Evolutionary conservation across 2,797 vertebrate genomes (phyloP).

Genomic region (Parambassis ranga): DNA sequence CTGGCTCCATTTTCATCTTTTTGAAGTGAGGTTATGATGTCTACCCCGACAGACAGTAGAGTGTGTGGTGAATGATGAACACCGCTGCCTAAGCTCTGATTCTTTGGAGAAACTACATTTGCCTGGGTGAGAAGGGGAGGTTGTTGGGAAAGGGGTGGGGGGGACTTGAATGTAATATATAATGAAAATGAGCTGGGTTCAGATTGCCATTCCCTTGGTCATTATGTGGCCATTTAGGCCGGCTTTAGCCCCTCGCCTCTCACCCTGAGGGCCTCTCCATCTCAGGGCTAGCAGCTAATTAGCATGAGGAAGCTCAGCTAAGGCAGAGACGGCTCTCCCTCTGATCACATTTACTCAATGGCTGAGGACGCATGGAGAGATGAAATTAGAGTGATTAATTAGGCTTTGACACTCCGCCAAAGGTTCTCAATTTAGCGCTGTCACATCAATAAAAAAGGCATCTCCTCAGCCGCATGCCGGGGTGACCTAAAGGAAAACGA

Average conservation of each 20-base stretch:
- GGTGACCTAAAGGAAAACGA: conserved; percentile 76
- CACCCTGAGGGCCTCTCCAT: conserved; percentile 77
- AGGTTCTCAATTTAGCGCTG: conserved; percentile 83
- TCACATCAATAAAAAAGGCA: conserved; percentile 84
- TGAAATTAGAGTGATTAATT: conserved; percentile 84
- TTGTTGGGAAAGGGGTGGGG: background rate
- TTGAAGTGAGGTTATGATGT: background rate
- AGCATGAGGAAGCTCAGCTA: conserved; percentile 72
- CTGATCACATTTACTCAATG: conserved; percentile 76
- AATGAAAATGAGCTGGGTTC: conserved; percentile 71
- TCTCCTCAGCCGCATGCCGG: conserved; percentile 63
- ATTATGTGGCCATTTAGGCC: conserved; percentile 78
- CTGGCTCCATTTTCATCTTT: background rate
- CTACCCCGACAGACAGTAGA: background rate
- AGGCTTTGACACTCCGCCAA: conserved; percentile 81
- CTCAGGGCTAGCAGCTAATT: conserved; percentile 78
- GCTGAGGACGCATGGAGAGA: conserved; percentile 70
- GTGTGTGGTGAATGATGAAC: background rate
- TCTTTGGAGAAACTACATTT: conserved; percentile 27
- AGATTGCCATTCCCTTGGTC: conserved; percentile 62
- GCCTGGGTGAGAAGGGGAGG: conserved; percentile 1
- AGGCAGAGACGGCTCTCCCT: conserved; percentile 64
- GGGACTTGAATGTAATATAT: conserved; percentile 71
- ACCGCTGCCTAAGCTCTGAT: background rate
- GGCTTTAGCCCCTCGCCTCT: conserved; percentile 68